phyloP scores from a whole-genome alignment of 2,113 vertebrate species.

The Tympanuchus pallidicinctus region DNA sequence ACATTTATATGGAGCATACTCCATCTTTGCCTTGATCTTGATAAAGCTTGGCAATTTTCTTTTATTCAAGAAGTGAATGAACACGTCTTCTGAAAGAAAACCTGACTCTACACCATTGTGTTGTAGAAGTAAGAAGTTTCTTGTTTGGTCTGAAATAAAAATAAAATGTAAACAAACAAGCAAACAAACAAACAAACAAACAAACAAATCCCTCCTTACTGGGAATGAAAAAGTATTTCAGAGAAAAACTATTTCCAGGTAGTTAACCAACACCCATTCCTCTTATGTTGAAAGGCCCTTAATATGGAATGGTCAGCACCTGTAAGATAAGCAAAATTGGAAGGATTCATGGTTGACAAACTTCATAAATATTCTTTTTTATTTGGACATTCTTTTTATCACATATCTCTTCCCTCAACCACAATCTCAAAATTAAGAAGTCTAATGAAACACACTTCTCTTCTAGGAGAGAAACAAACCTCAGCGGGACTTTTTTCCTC shows the following conservation, averaged over 20 bases:
- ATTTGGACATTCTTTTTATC: background rate
- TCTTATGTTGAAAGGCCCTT: background rate
- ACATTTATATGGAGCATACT: background rate
- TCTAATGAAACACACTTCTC: slow-evolving; percentile 6
- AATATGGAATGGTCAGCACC: background rate
- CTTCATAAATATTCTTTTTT: background rate
- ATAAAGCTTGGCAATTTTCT: background rate
- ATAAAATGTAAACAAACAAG: background rate
- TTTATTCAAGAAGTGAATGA: background rate
- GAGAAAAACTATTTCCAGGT: background rate
- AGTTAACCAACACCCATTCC: background rate
- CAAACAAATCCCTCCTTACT: background rate
- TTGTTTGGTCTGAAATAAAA: background rate
- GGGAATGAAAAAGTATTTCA: background rate
- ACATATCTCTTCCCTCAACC: background rate
- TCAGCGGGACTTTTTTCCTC: background rate
- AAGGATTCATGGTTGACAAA: background rate
- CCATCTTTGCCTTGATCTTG: background rate
- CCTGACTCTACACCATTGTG: background rate
- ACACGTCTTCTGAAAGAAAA: background rate
- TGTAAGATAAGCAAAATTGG: slow-evolving; percentile 7
- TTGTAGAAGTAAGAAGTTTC: background rate
- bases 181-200: background rate
- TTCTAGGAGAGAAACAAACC: slow-evolving; percentile 25
- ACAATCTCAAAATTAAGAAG: slow-evolving; percentile 50